Evolutionary conservation across 2,113 vertebrate genomes (phyloP).

Genomic region (Daubentonia madagascariensis): DNA sequence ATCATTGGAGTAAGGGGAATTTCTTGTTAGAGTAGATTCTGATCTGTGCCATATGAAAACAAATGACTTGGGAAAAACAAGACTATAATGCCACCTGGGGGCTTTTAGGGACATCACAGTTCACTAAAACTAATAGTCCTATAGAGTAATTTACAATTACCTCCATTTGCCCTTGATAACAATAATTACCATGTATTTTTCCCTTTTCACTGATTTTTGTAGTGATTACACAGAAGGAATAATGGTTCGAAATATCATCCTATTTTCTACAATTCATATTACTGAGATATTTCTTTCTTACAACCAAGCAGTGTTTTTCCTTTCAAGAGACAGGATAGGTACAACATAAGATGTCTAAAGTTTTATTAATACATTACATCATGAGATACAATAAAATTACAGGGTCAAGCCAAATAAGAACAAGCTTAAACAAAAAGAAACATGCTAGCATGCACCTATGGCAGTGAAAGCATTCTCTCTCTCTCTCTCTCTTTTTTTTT

Average conservation of each 20-base stretch:
- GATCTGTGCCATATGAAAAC: conserved; percentile 72
- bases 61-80: conserved; percentile 81
- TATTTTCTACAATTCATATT: neutral
- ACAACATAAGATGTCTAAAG: neutral
- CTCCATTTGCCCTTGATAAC: conserved; percentile 18
- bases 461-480: neutral
- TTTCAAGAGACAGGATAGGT: neutral
- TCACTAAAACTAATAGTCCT: conserved; percentile 40
- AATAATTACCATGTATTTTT: neutral
- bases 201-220: conserved; percentile 14
- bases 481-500: neutral
- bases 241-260: neutral
- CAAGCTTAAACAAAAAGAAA: neutral
- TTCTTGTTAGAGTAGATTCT: conserved; percentile 70
- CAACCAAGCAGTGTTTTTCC: neutral
- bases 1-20: conserved; percentile 58
- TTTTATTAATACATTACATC: neutral
- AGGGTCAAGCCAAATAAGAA: neutral
- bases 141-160: neutral
- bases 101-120: conserved; percentile 79
- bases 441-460: neutral
- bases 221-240: neutral
- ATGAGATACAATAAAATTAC: neutral
- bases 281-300: neutral
- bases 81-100: conserved; percentile 86